Evolutionary conservation across 2,797 vertebrate species (phyloP), one percentile per base, ranked within the genome.

Genomic region (Rhyacichthys aspro): DNA sequence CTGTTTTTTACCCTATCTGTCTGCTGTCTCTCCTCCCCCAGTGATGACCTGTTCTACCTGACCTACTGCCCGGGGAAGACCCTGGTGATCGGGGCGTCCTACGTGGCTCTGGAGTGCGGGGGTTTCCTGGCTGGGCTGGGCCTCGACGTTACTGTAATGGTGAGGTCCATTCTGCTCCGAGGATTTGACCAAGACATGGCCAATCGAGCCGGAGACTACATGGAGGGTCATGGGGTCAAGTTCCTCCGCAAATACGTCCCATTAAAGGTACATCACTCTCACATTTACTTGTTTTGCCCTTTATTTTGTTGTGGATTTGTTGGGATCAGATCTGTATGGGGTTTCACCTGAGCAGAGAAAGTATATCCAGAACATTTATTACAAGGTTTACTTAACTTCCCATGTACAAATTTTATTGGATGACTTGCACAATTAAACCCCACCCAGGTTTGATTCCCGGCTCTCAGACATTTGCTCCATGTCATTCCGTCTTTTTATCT

Each of bases 151-250:
- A 98, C 96, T 0, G 28, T 99, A 18, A 98, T 98, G 96, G 96
- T 96, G 1, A 94, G 96, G 14, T 99, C 98, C 33, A 93, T 98
- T 68, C 92, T 99, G 1, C 93, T 99, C 14, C 91, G 96, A 38
- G 98, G 96, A 38, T 98, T 99, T 49, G 98, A 99, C 83, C 96
- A 96, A 83, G 95, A 99, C 62, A 97, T 99, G 95, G 97, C 97
- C 32, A 93, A 95, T 67, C 96, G 75, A n/a, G 86, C 95, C 0
- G 97, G 96, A 1, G 87, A 92, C 3, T 76, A 96, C 86, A 96
- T 99, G 96, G 94, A 96, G 75, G 90, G 85, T 5, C 95, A 96
- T 0, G 95, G 95, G 0, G 83, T 98, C 11, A 97, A 95, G 79
- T 98, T 99, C 90, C 70, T 98, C 74, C 92, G 91, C 64, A 92